Base-by-base conservation (phyloP, 1,140 invertebrate species). In the Cotesia typhae region DNA sequence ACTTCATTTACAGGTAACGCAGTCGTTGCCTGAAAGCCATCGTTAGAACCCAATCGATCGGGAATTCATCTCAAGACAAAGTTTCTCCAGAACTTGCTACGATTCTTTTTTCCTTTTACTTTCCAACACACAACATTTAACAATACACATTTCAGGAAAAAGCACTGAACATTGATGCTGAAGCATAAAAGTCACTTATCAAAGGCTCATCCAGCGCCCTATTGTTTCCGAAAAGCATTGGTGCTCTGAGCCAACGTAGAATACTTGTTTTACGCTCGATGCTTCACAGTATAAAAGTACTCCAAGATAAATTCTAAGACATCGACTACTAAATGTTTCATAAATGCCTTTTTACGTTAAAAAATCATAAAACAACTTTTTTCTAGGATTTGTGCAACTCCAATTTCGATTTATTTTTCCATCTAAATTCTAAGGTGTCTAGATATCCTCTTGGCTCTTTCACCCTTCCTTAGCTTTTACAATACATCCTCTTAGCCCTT, bases 401-500 rank as follows among this genome's bases (percentile, higher is more conserved):
- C 73, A 67, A 74, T 51, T 72, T 64, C 72, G 76, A 75, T 70
- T 52, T 12, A 10, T 52, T 78, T 47, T 47, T 9, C 6, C 41
- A 10, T 3, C 41, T 79, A 80, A 82, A 82, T 81, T 77, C 52
- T 52, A 41, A 41, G 67, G 63, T 70, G 61, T 52, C 61, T 69
- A 70, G 65, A 12, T 60, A 65, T 41, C 59, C 37, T 52, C 73
- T 67, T 72, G 72, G 74, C 78, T 72, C 73, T 73, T 72, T 41
- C 57, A 67, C 37, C 41, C 41, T 63, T 63, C 67, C 78, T 77
- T 75, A 81, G 78, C 77, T 79, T 85, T 83, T 83, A 82, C 83
- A 86, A 85, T 86, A 83, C 82, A 81, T 83, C 82, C 82, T 83
- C 78, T 76, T 82, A 60, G 73, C 84, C 83, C 85, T 85, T 87